These are phyloP conservation scores for Muntiacus muntjak DNA, from an alignment of 2,113 vertebrate genomes.

Conservation along the genomic window DNA sequence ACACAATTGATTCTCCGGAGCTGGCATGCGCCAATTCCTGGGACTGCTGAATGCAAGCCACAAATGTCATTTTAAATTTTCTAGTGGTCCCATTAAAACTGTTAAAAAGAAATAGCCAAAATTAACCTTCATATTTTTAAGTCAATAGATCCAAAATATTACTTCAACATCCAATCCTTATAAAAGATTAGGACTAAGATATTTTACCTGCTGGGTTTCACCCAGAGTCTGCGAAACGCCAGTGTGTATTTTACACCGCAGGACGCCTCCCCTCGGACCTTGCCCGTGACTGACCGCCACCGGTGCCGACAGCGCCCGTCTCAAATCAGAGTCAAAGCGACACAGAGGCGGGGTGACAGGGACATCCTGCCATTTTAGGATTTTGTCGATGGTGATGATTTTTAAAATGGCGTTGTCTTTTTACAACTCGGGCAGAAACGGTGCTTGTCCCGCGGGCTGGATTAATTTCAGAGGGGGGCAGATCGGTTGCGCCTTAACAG, in stretches of 20 bases:
- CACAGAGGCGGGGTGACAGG: not conserved
- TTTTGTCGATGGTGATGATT: not conserved
- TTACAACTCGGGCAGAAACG: not conserved
- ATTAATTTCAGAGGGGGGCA: not conserved
- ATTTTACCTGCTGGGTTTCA: not conserved
- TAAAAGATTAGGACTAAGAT: not conserved
- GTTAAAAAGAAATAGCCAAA: not conserved
- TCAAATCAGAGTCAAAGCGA: not conserved
- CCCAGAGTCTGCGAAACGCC: not conserved
- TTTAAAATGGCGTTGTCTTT: conserved; percentile 14
- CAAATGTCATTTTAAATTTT: not conserved
- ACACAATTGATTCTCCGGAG: not conserved
- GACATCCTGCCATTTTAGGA: not conserved
- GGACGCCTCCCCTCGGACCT: too few species aligned
- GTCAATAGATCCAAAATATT: not conserved
- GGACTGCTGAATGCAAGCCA: not conserved
- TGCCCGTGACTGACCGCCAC: not conserved
- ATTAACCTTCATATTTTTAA: conserved; percentile 10
- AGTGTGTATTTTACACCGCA: not conserved
- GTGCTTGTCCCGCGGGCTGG: not conserved
- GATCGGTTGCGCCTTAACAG: not conserved
- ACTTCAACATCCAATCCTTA: not conserved
- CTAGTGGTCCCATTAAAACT: not conserved
- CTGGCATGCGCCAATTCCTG: not conserved
- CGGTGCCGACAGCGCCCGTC: not conserved